Evolutionary conservation across 2,797 vertebrate genomes (phyloP).

Genomic region (Glossophaga mutica): DNA sequence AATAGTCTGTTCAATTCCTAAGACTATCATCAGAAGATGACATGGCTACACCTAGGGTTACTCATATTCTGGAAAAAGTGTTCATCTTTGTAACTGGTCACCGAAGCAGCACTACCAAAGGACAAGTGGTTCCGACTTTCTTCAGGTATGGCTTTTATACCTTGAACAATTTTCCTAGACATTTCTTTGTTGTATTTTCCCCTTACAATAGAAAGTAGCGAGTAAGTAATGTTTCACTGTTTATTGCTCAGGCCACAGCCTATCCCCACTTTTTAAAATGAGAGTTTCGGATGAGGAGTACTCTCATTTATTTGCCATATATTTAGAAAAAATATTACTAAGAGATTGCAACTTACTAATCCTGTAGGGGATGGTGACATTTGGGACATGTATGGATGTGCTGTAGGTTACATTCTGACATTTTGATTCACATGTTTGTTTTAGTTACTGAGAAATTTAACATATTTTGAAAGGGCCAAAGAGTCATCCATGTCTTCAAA

Average conservation of each 20-base stretch:
- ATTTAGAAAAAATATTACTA: constrained; percentile 1
- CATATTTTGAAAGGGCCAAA: background rate
- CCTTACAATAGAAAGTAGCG: constrained; percentile 4
- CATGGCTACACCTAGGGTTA: background rate
- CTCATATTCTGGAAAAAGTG: background rate
- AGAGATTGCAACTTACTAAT: background rate
- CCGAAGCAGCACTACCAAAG: background rate
- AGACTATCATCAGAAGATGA: background rate
- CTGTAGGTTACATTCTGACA: constrained; percentile 20
- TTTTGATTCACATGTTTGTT: constrained; percentile 36
- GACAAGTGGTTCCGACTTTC: constrained; percentile 13
- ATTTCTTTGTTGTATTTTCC: constrained; percentile 22
- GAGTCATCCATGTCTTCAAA: constrained; percentile 10
- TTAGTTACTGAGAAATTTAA: constrained; percentile 40
- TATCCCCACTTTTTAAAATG: background rate
- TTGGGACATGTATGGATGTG: background rate
- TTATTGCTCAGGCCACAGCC: background rate
- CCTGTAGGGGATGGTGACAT: constrained; percentile 24
- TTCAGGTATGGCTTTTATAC: background rate
- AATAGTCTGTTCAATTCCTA: constrained; percentile 24
- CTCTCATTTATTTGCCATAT: background rate
- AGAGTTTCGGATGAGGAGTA: constrained; percentile 7
- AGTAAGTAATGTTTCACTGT: constrained; percentile 42
- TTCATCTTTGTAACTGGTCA: background rate
- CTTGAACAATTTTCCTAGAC: constrained; percentile 20